These are phyloP conservation scores for Etheostoma nigrum DNA, from an alignment of 2,797 vertebrate genomes.

Conservation along the genomic window DNA sequence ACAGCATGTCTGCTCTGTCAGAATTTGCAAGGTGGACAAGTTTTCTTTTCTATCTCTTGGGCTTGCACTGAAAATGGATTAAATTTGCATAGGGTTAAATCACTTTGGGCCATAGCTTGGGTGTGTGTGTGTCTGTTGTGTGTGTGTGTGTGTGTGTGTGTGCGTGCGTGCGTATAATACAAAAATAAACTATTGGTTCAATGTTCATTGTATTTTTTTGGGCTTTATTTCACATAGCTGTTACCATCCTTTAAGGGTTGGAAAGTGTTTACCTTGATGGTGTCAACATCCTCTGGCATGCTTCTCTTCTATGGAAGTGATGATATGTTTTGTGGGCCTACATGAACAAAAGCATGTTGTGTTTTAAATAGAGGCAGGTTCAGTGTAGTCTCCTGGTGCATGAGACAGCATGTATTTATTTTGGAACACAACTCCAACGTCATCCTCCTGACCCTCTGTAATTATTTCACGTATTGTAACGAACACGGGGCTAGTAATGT, in stretches of 20 bases:
- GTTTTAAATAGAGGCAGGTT: conserved; percentile 30
- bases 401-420: neutral
- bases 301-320: conserved; percentile 26
- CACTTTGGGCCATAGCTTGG: neutral
- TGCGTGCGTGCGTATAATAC: neutral
- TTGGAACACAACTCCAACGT: neutral
- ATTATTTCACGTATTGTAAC: neutral
- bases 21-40: neutral
- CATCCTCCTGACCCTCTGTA: neutral
- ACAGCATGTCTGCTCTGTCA: conserved; percentile 2
- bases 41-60: neutral
- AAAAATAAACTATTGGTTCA: neutral
- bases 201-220: neutral
- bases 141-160: no score
- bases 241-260: neutral
- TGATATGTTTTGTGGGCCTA: conserved; percentile 40
- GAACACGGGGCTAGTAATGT: neutral
- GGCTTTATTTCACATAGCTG: neutral
- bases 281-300: conserved; percentile 10
- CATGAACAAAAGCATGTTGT: conserved; percentile 22
- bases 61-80: conserved; percentile 7
- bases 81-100: neutral
- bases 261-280: conserved; percentile 33
- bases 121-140: neutral
- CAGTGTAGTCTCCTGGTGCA: neutral